Percentiles rank a stretch among this genome's conserved stretches.
Evolutionary conservation across 92 coral and sea anemone species (phyloP).

Genomic region (Plumapathes pennacea): DNA sequence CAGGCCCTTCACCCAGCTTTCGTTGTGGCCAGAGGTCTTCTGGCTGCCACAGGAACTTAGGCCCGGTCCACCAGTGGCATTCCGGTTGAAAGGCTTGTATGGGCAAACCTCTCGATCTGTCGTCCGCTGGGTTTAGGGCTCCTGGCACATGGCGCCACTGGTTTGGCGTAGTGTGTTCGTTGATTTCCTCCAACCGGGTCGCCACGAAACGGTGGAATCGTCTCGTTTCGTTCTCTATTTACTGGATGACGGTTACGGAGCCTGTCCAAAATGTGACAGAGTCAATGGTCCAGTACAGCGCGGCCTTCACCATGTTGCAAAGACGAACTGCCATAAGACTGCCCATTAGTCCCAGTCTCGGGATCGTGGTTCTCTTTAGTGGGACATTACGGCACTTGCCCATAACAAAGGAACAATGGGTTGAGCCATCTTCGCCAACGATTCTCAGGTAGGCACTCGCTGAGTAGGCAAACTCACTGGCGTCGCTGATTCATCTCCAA

Average conservation of each 20-base stretch:
- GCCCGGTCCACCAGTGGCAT: conserved; percentile 50
- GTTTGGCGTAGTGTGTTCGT: conserved; percentile 20
- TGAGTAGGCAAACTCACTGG: too few species aligned
- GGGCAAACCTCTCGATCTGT: conserved; percentile 40
- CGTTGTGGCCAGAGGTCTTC: conserved; percentile 43
- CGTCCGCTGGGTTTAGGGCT: conserved; percentile 54
- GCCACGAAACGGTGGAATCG: conserved; percentile 58
- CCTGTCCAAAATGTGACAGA: conserved; percentile 41
- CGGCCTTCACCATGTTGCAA: conserved; percentile 14
- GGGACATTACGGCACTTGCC: conserved; percentile 59
- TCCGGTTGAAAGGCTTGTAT: conserved; percentile 25
- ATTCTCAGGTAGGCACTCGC: conserved; percentile 51
- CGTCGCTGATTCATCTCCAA: too few species aligned
- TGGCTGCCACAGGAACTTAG: conserved; percentile 25
- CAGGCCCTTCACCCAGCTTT: conserved; percentile 8
- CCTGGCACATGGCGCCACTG: conserved; percentile 62
- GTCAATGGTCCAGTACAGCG: conserved; percentile 15
- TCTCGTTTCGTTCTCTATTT: conserved; percentile 38
- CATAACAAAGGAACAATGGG: conserved; percentile 39
- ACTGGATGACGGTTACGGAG: conserved; percentile 44
- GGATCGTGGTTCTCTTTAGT: conserved; percentile 38
- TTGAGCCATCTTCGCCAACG: conserved; percentile 22
- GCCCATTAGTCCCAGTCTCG: conserved; percentile 49
- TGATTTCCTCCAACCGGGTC: conserved; percentile 39
- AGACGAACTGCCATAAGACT: conserved; percentile 41